Conservation (phyloP, 23 tunicate species). For the Halocynthia aurantium region DNA sequence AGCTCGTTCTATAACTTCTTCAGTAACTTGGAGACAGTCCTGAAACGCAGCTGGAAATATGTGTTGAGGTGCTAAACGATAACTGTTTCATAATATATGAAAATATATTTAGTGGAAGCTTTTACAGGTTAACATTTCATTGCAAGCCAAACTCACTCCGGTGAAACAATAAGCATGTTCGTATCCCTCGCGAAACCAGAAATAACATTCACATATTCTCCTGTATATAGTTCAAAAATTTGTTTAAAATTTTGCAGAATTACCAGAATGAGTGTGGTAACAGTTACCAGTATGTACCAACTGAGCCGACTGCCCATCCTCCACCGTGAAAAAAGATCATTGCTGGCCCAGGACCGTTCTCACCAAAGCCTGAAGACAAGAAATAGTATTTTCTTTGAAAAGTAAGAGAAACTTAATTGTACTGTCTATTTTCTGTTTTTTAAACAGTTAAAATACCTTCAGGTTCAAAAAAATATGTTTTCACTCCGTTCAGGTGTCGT, state of each 20-base stretch:
- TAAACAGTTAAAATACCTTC: too few relatives aligned
- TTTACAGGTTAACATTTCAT: too few relatives aligned
- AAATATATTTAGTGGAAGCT: too few relatives aligned
- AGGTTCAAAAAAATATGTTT: too few relatives aligned
- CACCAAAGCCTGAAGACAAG: background rate
- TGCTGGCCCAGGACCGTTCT: slow-evolving; percentile 41
- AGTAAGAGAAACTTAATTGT: too few relatives aligned
- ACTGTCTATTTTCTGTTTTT: too few relatives aligned
- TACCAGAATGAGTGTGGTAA: background rate
- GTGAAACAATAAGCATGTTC: slow-evolving; percentile 48
- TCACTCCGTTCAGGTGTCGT: too few relatives aligned
- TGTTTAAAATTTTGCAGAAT: background rate
- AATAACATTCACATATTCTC: slow-evolving; percentile 12
- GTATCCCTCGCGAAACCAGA: slow-evolving; percentile 33
- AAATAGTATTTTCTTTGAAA: too few relatives aligned
- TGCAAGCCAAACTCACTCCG: slow-evolving; percentile 30
- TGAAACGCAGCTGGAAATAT: slow-evolving; percentile 53
- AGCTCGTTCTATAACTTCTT: slow-evolving; percentile 39
- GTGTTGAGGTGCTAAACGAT: slow-evolving; percentile 58
- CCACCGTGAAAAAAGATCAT: slow-evolving; percentile 69
- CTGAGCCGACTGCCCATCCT: slow-evolving; percentile 64
- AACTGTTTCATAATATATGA: slow-evolving; percentile 6
- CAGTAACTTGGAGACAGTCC: slow-evolving; percentile 46
- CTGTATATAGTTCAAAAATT: slow-evolving; percentile 7
- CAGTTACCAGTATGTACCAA: slow-evolving; percentile 18